Base-by-base conservation (phyloP, 2,888 invertebrate genomes). In the Limnephilus auricula region DNA sequence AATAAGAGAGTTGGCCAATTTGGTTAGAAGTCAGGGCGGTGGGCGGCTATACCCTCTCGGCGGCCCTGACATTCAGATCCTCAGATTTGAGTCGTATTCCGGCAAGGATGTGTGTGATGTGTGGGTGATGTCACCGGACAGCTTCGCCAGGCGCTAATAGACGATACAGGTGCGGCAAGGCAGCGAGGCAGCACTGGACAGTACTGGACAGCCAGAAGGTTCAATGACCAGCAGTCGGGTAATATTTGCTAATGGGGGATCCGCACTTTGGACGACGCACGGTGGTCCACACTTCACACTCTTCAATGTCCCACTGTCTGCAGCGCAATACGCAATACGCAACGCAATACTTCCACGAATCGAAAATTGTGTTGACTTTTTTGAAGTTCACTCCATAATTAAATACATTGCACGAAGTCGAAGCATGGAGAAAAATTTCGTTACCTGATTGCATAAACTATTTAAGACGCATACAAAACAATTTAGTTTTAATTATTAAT, bases 91-190 rank as follows among this genome's bases (percentile, higher is more conserved):
- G 40, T 40, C 3, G 85, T 30, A 30, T 37, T 40, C 84, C 45
- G 85, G 12, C 87, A 45, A 32, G 87, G 87, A 87, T 65, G 78
- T n/a, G 45, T 45, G 45, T 45, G 45, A 45, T 45, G 45, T 45
- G 15, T 45, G 50, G 87, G 87, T 87, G 87, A 87, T 87, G 87
- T 87, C 87, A 87, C 65, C 87, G 87, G 87, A 31, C 87, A 87
- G 87, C 87, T 65, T 31, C 65, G 87, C 65, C 87, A 65, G 87
- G 87, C 87, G 87, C 87, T 87, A 87, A 87, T 87, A 87, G 87
- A 87, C 87, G 15, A 13, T 65, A 65, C 87, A 87, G 87, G 87
- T 87, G 87, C 65, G 87, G 87, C 87, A 34, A 65, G 50, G 31
- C 50, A 32, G 50, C 30, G 6, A 84, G 86, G 34, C 65, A 25